Evolutionary conservation across 2,888 invertebrate species (phyloP), one percentile per base, ranked within the genome.

Genomic region (Andricus curvator): DNA sequence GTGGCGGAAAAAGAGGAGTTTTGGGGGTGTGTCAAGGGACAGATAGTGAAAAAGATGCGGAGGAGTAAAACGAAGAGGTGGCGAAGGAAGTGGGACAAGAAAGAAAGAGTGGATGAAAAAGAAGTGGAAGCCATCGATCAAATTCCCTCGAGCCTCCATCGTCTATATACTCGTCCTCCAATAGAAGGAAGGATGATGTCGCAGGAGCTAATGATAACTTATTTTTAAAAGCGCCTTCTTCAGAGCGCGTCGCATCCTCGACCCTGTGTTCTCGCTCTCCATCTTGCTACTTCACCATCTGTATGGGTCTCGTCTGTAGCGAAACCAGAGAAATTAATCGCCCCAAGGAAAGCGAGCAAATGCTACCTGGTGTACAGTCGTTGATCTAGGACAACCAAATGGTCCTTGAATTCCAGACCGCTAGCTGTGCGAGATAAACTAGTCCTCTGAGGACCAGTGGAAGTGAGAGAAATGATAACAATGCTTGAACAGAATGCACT

Each of bases 1-100:
- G 80, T 80, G 79, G 78, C 78, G 33, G 33, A 48, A 51, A 78
- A 66, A 67, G 37, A 33, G 33, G 65, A 48, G 51, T 78, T 81
- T 79, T 78, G 76, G 44, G 17, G n/a, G 37, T 20, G 25, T 44
- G 60, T 44, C 20, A 44, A 60, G 44, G 29, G 77, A 65, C 67
- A 37, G 68, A 77, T 62, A 48, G 76, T 66, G 68, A 81, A 74
- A 60, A 22, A 68, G 78, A 67, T 48, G 62, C 20, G 64, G 33
- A 74, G 56, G 56, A 74, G 56, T 37, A 33, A 74, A 56, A 74
- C 13, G 48, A 25, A 56, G 11, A 33, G 51, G 56, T 33, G 33
- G 67, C 13, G 74, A 56, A n/a, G 48, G 33, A 70, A 48, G 9
- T 25, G 22, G 48, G 48, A 22, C 8, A 48, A 25, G 44, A 25